Base-by-base conservation (phyloP, 2,113 vertebrate genomes). In the Mastomys natalensis region DNA sequence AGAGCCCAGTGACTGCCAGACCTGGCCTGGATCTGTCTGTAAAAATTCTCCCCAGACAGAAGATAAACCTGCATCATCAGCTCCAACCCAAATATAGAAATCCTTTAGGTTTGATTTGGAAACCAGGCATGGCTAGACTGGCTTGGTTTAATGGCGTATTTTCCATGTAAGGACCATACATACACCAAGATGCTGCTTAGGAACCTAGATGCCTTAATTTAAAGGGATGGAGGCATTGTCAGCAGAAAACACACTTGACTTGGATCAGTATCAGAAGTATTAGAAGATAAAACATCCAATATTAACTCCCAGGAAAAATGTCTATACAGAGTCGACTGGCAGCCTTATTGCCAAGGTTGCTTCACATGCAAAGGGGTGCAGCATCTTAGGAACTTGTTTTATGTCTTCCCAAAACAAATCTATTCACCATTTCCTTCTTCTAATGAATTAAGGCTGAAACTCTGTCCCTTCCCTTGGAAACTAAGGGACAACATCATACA, bases 391-490 rank as follows among this genome's bases (percentile, higher is more conserved):
- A n/a, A n/a, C 4, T 70, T 24, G 24, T 45, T 70, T 45, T 82
- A 16, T 88, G 92, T 74, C 95, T 82, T 77, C 76, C 43, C 17
- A 43, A n/a, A 88, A 88, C 6, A 97, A 87, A 72, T 55, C 91
- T 43, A 62, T 73, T 81, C 45, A 40, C 12, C 22, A 24, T 84
- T 89, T 94, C 87, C 94, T 68, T 89, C 87, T 87, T 77, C 91
- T 89, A 94, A 58, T 74, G 74, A 94, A 90, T 77, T 91, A 93
- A 89, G 82, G 51, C 29, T 92, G 58, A 60, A 76, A 81, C 45
- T 88, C 80, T 85, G 64, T 90, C 21, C 40, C 62, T 95, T 91
- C 68, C 55, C 62, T 91, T 77, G 87, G 82, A 94, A 94, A 76
- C 87, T 94, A 78, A 91, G 80, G 93, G 62, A 91, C 40, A 94